A percentile compares a stretch with the other conserved stretches of the same genome.
These are phyloP conservation scores for Nestor notabilis DNA, from an alignment of 2,113 vertebrate species.

Conservation along the genomic window DNA sequence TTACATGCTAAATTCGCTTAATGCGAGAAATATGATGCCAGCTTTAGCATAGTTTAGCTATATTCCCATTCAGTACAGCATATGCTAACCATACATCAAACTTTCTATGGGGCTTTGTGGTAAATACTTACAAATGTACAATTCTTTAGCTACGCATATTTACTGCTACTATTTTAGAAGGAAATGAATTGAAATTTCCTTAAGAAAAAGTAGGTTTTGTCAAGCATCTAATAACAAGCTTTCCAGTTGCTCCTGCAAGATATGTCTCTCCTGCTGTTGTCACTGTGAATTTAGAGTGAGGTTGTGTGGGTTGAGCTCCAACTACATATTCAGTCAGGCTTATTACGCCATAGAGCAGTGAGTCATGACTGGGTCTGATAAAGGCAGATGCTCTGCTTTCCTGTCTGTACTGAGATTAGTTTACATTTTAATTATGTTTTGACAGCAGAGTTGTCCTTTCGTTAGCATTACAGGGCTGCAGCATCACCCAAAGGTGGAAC, in stretches of 20 bases:
- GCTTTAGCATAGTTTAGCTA: not conserved
- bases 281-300: not conserved
- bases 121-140: not conserved
- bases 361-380: conserved; percentile 49
- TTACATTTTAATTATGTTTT: conserved; percentile 63
- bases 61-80: not conserved
- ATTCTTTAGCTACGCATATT: not conserved
- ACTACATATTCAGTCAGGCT: not conserved
- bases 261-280: not conserved
- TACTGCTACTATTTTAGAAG: not conserved
- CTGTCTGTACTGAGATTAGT: not conserved
- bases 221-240: not conserved
- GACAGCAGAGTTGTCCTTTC: conserved; percentile 37
- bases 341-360: not conserved
- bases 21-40: not conserved
- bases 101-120: not conserved
- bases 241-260: not conserved
- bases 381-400: conserved; percentile 36
- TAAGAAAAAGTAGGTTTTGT: not conserved
- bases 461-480: not conserved
- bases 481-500: not conserved
- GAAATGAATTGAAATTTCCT: not conserved
- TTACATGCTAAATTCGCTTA: not conserved
- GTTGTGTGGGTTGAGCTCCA: not conserved
- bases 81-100: conserved; percentile 24